Evolutionary conservation across 2,113 vertebrate species (phyloP).

Genomic region (Hippocampus abdominalis): DNA sequence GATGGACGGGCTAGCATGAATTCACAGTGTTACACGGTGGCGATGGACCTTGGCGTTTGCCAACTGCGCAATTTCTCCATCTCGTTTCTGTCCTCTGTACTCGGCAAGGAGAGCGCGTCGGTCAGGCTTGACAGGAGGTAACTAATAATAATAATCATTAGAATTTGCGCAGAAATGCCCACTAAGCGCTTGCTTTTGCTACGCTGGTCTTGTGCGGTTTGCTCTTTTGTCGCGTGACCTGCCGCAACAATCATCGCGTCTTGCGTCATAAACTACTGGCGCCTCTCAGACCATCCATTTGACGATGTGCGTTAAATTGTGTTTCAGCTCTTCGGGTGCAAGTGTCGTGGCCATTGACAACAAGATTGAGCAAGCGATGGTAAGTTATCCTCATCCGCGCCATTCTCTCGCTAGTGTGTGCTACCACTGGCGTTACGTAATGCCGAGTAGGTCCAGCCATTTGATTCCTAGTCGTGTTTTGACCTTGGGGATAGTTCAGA

Average conservation of each 20-base stretch:
- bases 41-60: conserved; percentile 95
- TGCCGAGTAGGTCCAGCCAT: background rate
- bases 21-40: conserved; percentile 85
- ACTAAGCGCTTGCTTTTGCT: background rate
- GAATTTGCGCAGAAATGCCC: background rate
- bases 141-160: too few species aligned
- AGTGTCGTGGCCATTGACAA: conserved; percentile 98
- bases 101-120: conserved; percentile 83
- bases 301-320: conserved; percentile 22
- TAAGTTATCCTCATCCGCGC: conserved; percentile 47
- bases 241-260: conserved; percentile 4
- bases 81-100: conserved; percentile 89
- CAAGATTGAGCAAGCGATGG: conserved; percentile 98
- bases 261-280: background rate
- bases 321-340: conserved; percentile 85
- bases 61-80: conserved; percentile 94
- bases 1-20: conserved; percentile 79
- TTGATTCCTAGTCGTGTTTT: background rate
- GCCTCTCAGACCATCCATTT: background rate
- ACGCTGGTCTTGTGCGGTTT: background rate
- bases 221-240: background rate
- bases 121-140: conserved; percentile 87
- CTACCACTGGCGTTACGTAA: background rate
- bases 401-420: background rate
- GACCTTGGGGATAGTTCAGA: too few species aligned